phyloP scores from a whole-genome alignment of 2,888 invertebrate species.

The Napeogenes sylphis region DNA sequence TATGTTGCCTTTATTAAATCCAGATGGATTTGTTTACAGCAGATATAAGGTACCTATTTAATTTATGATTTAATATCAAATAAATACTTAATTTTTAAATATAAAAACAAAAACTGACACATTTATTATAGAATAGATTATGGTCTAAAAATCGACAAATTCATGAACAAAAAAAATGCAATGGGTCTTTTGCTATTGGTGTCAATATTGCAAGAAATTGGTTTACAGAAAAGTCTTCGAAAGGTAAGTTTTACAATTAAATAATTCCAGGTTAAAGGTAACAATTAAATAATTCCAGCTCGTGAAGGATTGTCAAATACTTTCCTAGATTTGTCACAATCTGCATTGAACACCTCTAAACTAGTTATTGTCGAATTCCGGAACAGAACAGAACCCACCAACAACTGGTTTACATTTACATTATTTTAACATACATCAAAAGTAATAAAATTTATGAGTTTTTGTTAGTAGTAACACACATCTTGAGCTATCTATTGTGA shows the following conservation, averaged over 20 bases:
- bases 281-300: background rate
- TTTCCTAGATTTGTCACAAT: no score
- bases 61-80: background rate
- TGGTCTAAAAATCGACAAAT: constrained; percentile 59
- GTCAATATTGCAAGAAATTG: constrained; percentile 64
- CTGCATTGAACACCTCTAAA: no score
- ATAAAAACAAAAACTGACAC: background rate
- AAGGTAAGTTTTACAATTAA: constrained; percentile 15
- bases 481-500: no score
- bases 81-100: constrained; percentile 8
- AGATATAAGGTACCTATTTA: constrained; percentile 40
- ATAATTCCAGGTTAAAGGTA: constrained; percentile 23
- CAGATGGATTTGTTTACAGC: constrained; percentile 63
- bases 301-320: no score
- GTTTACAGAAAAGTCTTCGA: constrained; percentile 35
- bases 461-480: no score
- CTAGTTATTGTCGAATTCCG: no score
- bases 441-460: no score
- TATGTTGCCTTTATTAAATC: constrained; percentile 61
- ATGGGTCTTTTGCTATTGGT: constrained; percentile 43
- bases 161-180: constrained; percentile 44
- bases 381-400: no score
- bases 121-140: constrained; percentile 47
- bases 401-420: no score
- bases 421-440: no score